Percentiles rank a stretch among this genome's conserved stretches.
These are phyloP conservation scores for Chrysodeixis includens DNA, from an alignment of 2,888 invertebrate species.

Conservation along the genomic window DNA sequence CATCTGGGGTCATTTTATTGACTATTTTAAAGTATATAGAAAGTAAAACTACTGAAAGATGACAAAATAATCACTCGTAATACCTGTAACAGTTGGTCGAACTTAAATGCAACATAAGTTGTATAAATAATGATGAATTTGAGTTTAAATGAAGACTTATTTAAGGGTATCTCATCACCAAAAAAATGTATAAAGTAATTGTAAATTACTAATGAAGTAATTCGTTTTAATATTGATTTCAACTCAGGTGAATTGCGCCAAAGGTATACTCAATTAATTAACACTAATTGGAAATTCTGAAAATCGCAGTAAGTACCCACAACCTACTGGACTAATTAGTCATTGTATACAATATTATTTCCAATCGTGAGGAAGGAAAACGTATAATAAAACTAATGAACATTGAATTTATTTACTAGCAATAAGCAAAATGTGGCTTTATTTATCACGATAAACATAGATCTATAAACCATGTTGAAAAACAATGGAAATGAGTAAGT, in stretches of 20 bases:
- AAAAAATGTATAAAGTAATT: no score
- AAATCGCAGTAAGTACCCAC: background rate
- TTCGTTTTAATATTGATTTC: background rate
- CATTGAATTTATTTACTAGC: background rate
- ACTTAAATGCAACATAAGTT: no score
- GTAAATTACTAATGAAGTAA: background rate
- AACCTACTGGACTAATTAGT: constrained; percentile 2
- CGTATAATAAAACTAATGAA: background rate
- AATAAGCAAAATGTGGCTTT: background rate
- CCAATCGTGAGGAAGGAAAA: background rate
- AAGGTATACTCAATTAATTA: background rate
- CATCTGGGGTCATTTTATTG: constrained; percentile 62
- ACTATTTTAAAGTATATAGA: constrained; percentile 72
- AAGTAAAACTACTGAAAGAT: constrained; percentile 59
- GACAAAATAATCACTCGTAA: constrained; percentile 75
- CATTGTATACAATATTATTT: background rate
- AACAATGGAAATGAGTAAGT: no score
- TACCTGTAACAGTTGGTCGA: constrained; percentile 51
- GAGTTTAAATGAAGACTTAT: no score
- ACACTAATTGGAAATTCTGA: background rate
- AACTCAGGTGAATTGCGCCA: background rate
- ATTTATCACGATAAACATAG: background rate
- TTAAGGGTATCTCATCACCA: no score
- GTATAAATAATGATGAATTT: no score
- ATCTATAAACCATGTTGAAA: background rate